These are phyloP conservation scores for Salvelinus sp. DNA, from an alignment of 2,113 vertebrate genomes.

Conservation along the genomic window DNA sequence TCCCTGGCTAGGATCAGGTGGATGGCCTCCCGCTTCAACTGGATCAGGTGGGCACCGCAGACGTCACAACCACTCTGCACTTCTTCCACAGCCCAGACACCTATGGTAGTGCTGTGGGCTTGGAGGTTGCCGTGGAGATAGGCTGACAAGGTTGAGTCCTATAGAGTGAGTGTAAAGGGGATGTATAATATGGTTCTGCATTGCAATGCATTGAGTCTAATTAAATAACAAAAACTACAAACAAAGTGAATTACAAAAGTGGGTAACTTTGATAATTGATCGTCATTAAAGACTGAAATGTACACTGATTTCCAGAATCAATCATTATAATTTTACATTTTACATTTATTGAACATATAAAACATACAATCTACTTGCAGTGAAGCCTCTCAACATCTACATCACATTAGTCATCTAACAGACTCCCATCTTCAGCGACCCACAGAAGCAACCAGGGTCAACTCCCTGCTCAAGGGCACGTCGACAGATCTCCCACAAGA, in stretches of 20 bases:
- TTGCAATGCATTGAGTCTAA: not conserved
- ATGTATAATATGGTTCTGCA: not conserved
- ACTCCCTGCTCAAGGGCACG: no score
- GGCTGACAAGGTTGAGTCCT: slow-evolving; percentile 58
- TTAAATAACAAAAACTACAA: not conserved
- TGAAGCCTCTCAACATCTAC: no score
- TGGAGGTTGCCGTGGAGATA: slow-evolving; percentile 89
- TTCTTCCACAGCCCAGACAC: slow-evolving; percentile 83
- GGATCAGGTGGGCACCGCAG: slow-evolving; percentile 86
- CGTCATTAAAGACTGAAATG: no score
- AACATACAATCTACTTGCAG: no score
- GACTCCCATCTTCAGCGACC: no score
- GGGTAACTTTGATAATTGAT: not conserved
- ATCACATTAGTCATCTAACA: no score
- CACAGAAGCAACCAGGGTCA: no score
- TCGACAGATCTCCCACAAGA: no score
- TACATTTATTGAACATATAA: slow-evolving; percentile 1
- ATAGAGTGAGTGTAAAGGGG: slow-evolving; percentile 2
- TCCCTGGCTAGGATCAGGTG: slow-evolving; percentile 84
- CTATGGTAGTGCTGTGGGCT: slow-evolving; percentile 83
- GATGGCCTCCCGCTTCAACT: slow-evolving; percentile 92
- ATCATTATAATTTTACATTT: not conserved
- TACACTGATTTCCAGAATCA: no score
- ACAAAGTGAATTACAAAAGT: not conserved
- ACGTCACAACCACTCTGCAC: slow-evolving; percentile 86